Percentiles rank a stretch among this genome's conserved stretches.
phyloP scores from a whole-genome alignment of 2,797 vertebrate genomes.

The Iguana delicatissima region DNA sequence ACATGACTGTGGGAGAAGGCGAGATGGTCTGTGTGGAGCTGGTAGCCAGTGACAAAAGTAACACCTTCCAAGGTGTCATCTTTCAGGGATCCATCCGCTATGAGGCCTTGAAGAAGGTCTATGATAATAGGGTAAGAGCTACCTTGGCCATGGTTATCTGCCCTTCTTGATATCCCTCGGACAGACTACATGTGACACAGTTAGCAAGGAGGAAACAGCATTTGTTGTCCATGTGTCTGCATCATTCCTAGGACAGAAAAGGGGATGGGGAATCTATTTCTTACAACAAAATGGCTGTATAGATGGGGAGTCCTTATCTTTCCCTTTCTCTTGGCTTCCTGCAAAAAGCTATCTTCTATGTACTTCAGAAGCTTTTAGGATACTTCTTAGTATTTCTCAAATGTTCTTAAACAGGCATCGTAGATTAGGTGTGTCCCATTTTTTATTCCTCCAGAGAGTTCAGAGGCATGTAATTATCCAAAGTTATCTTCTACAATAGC shows the following conservation, averaged over 20 bases:
- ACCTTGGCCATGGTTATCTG: background rate
- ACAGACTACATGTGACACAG: background rate
- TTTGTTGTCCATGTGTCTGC: background rate
- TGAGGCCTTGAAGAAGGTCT: constrained; percentile 97
- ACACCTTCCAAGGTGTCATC: constrained; percentile 96
- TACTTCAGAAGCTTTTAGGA: background rate
- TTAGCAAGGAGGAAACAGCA: background rate
- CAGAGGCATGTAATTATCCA: background rate
- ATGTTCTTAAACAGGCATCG: background rate
- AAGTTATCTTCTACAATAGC: background rate
- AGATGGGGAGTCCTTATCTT: background rate
- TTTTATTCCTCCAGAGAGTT: background rate
- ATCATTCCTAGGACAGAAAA: background rate
- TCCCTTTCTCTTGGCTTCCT: background rate
- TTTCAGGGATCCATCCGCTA: constrained; percentile 99
- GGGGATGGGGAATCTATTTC: background rate
- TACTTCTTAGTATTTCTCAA: background rate
- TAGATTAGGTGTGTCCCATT: background rate
- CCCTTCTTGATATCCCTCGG: background rate
- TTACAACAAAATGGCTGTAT: background rate
- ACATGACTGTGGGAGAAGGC: constrained; percentile 97
- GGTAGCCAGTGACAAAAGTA: constrained; percentile 96
- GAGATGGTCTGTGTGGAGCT: constrained; percentile 99
- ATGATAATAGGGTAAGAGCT: constrained; percentile 93
- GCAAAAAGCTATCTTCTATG: background rate